phyloP scores from a whole-genome alignment of 1,140 invertebrate genomes.

The Lysiphlebus fabarum region DNA sequence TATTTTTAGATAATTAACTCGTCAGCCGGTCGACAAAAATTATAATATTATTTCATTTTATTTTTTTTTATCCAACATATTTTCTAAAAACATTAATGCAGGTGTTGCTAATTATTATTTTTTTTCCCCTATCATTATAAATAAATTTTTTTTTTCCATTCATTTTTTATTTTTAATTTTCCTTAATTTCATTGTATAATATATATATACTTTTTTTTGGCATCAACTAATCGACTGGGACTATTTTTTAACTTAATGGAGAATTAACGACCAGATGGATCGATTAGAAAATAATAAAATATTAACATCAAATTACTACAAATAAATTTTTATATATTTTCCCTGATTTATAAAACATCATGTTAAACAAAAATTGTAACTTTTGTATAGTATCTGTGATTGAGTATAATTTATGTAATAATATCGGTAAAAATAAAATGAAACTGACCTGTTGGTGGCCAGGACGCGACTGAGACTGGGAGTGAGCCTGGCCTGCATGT shows the following conservation, averaged over 20 bases:
- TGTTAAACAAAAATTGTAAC: conserved; percentile 1
- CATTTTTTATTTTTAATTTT: not conserved
- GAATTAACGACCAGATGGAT: conserved; percentile 15
- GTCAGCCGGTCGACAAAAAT: conserved; percentile 18
- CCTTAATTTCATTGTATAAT: not conserved
- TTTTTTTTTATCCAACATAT: not conserved
- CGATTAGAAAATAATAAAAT: conserved; percentile 17
- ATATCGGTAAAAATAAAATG: not conserved
- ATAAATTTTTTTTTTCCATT: conserved; percentile 17
- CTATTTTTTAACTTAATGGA: not conserved
- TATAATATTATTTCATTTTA: no score
- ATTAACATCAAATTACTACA: conserved; percentile 11
- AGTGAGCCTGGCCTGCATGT: conserved; percentile 55
- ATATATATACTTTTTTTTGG: not conserved
- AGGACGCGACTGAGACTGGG: conserved; percentile 54
- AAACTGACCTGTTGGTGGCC: conserved; percentile 54
- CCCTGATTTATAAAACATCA: not conserved
- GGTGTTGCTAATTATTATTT: conserved; percentile 26
- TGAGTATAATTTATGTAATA: not conserved
- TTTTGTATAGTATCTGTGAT: not conserved
- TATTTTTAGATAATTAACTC: conserved; percentile 27
- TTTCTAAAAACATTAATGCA: conserved; percentile 5
- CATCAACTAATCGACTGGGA: no score
- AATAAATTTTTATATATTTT: conserved; percentile 5
- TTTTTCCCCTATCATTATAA: conserved; percentile 10